Base-by-base conservation (phyloP, 2,113 vertebrate species). In the Atractosteus spatula region DNA sequence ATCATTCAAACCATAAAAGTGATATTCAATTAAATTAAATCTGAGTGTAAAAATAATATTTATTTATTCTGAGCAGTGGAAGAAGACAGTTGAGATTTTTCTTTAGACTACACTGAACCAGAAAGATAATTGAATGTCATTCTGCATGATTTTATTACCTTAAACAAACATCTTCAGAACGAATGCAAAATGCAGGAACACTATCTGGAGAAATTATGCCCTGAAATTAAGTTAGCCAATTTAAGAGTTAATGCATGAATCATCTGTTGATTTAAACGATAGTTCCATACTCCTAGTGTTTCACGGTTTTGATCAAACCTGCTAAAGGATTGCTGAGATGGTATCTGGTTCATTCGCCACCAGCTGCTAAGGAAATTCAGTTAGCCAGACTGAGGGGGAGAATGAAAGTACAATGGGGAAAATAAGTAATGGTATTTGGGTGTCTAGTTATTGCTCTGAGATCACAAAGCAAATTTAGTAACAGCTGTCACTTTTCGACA, bases 391-490 rank as follows among this genome's bases (percentile, higher is more conserved):
- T 13, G 68, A 72, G 74, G 89, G 7, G 45, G 11, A 70, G 87
- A 63, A 80, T 83, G 78, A 74, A n/a, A 77, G 77, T 78, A 84
- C 79, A 71, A 79, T 73, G 71, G 80, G 89, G 84, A 83, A 72
- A 78, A 47, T 65, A 42, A 77, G 70, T 57, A 54, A 7, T 44
- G 66, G 66, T 74, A 86, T 80, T 77, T 82, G 56, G 62, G 76
- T 85, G 77, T 79, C 78, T 84, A 85, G 79, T 73, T 76, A 84
- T 83, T 84, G 80, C 77, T 83, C 64, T 45, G 72, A 87, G 80
- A 86, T 55, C 72, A 73, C 80, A 85, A 88, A 89, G 86, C 41
- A 78, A 85, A 91, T 89, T 89, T 86, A 80, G 81, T 82, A 70
- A 69, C 83, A 93, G 81, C 80, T 90, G 82, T 83, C 87, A 67